Conservation (phyloP, 2,113 vertebrate species). For the Bubalus kerabau region DNA sequence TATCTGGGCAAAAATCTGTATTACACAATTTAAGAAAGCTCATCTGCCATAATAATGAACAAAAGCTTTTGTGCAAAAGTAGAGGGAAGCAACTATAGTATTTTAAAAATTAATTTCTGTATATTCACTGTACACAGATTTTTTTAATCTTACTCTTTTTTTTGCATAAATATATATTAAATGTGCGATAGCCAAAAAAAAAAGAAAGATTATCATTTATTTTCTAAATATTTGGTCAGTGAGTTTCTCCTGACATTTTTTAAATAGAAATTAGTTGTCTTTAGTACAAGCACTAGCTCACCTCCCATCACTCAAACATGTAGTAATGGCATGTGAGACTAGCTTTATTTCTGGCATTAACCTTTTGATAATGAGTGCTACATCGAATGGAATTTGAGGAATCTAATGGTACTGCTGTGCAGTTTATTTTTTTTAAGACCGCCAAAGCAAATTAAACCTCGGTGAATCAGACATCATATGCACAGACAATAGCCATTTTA, state of each 20-base stretch:
- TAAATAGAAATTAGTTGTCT: constrained; percentile 40
- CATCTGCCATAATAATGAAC: background rate
- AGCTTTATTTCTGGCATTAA: constrained; percentile 63
- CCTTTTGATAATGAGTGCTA: constrained; percentile 67
- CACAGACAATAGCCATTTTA: constrained; percentile 50
- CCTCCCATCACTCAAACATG: constrained; percentile 38
- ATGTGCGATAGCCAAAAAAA: background rate
- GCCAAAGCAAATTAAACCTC: constrained; percentile 65
- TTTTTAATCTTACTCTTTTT: background rate
- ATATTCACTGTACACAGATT: background rate
- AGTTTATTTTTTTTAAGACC: constrained; percentile 58
- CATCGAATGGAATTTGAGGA: constrained; percentile 61
- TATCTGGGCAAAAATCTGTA: background rate
- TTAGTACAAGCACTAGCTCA: background rate
- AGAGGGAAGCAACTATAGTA: background rate
- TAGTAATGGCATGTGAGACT: background rate
- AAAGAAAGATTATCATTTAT: background rate
- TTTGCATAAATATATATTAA: background rate
- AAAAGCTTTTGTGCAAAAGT: constrained; percentile 33
- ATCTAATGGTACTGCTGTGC: constrained; percentile 58
- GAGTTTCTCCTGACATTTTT: background rate
- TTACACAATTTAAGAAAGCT: constrained; percentile 25
- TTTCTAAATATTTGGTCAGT: background rate
- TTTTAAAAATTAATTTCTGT: background rate
- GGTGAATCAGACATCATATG: constrained; percentile 52